Base-by-base conservation (phyloP, 2,797 vertebrate genomes). In the Vireo griseus region DNA sequence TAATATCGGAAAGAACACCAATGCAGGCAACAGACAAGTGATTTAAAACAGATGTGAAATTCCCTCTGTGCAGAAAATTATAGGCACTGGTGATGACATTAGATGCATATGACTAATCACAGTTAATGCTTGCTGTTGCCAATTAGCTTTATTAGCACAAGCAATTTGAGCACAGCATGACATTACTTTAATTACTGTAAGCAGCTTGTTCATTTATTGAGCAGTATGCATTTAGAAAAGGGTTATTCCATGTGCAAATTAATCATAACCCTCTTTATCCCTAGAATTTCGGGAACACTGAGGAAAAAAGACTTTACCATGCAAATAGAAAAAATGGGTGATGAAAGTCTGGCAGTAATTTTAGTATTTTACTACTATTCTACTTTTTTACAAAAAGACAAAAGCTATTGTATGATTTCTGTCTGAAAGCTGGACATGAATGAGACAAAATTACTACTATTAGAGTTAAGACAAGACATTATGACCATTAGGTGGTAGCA, bases 101-200 rank as follows among this genome's bases (percentile, higher is more conserved):
- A 97, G 95, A 91, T 92, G 86, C 95, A 69, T 97, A 97, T 98
- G 97, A 97, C 96, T 98, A 97, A 97, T 97, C 94, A 72, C 6
- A 28, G 89, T 80, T 97, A 97, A 97, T 97, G 97, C 95, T 85
- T 29, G 66, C 97, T 97, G 96, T 81, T 94, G 96, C 90, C 97
- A 97, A 97, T 98, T 97, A 98, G 95, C 93, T 97, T 96, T 92
- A 97, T 98, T 98, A 98, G 97, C 92, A 65, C 85, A 44, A 95
- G 95, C 97, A 93, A 94, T 97, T 84, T 95, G 96, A 91, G 91
- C 94, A 72, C 94, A 94, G 97, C 96, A 96, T 87, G 96, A 86
- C 96, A 96, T 97, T 94, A 94, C 96, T 86, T 92, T 97, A 97
- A 97, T 97, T 97, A 97, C 93, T 93, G 42, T 78, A 84, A 95